Conservation (phyloP, 2,113 vertebrate genomes). For the Connochaetes taurinus region DNA sequence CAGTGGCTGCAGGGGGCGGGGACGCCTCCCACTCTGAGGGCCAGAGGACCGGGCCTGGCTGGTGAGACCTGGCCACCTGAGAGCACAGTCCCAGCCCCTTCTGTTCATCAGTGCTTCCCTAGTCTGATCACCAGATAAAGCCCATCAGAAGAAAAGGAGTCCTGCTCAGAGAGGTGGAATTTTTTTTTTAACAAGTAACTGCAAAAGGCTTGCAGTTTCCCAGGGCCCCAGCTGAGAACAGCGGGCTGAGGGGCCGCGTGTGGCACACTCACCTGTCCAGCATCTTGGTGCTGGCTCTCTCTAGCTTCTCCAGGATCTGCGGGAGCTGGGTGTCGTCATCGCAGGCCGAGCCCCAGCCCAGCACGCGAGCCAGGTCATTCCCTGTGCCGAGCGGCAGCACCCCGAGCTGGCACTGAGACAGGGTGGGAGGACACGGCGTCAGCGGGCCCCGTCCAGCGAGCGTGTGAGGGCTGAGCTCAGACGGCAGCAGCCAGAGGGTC, state of each 20-base stretch:
- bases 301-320: constrained; percentile 96
- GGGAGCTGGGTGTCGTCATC: constrained; percentile 96
- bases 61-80: not conserved
- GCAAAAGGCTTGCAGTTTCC: not conserved
- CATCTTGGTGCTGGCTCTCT: constrained; percentile 98
- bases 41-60: not conserved
- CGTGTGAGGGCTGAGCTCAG: accelerated
- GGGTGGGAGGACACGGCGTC: not conserved
- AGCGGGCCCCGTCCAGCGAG: not conserved
- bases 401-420: constrained; percentile 91
- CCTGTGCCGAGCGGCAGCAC: constrained; percentile 96
- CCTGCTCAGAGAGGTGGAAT: not conserved
- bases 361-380: constrained; percentile 94
- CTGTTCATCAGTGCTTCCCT: not conserved
- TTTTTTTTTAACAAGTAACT: not conserved
- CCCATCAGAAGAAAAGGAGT: not conserved
- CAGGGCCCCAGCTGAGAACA: not conserved
- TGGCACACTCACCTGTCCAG: constrained; percentile 87
- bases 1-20: accelerated
- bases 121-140: not conserved
- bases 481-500: accelerated
- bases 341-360: constrained; percentile 97
- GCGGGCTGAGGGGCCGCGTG: accelerated
- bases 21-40: not conserved
- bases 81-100: not conserved